These are phyloP conservation scores for Hipposideros larvatus DNA, from an alignment of 2,797 vertebrate genomes.

Conservation along the genomic window DNA sequence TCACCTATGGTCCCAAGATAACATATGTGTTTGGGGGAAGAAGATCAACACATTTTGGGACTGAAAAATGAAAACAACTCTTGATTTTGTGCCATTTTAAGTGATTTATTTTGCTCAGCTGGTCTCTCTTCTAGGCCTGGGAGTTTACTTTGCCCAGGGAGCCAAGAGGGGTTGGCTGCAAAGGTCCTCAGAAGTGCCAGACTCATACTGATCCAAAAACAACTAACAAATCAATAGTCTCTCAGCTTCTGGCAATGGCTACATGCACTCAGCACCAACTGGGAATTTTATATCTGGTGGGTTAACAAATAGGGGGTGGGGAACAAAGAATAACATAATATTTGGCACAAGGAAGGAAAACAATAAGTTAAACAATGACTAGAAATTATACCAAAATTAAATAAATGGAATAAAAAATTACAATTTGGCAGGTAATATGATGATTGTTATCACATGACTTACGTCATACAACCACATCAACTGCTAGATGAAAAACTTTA, in stretches of 20 bases:
- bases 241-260: neutral
- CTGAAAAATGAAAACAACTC: constrained; percentile 36
- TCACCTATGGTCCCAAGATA: neutral
- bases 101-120: constrained; percentile 71
- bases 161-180: constrained; percentile 52
- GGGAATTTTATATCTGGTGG: constrained; percentile 41
- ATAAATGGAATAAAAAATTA: neutral
- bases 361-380: constrained; percentile 24
- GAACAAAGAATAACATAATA: neutral
- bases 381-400: constrained; percentile 28
- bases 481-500: neutral
- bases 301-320: constrained; percentile 44
- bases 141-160: constrained; percentile 67
- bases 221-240: constrained; percentile 65
- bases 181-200: constrained; percentile 53
- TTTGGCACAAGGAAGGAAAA: neutral
- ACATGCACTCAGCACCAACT: neutral
- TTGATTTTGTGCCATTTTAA: constrained; percentile 60
- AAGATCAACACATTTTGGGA: neutral
- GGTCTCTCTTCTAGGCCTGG: constrained; percentile 55
- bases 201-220: constrained; percentile 63
- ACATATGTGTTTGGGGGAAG: neutral
- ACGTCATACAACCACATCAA: neutral
- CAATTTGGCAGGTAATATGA: neutral
- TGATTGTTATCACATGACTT: neutral